A percentile compares a stretch with the other conserved stretches of the same genome.
These are phyloP conservation scores for Spisula subtruncata DNA, from an alignment of 2,888 invertebrate genomes.

Conservation along the genomic window DNA sequence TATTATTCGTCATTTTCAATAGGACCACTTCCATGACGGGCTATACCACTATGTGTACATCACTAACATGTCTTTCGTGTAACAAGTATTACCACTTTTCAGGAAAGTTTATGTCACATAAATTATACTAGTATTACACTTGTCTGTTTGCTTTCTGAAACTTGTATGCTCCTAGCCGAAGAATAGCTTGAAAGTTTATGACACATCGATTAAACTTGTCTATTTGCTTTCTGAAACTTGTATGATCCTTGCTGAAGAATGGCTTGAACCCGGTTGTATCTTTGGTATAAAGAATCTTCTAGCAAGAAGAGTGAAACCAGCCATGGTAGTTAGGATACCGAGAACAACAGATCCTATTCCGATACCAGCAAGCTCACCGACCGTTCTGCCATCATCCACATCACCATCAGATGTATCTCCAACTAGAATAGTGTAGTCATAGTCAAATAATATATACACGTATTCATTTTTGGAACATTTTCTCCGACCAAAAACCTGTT, in stretches of 20 bases:
- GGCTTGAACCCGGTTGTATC: not conserved
- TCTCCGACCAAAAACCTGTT: no score
- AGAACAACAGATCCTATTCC: not conserved
- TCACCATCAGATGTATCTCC: not conserved
- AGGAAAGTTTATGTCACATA: no score
- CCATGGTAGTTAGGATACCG: not conserved
- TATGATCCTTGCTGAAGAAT: not conserved
- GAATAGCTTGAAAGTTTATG: no score
- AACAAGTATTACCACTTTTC: no score
- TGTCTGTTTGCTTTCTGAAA: not conserved
- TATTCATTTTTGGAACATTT: no score
- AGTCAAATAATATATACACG: no score
- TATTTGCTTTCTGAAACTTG: not conserved
- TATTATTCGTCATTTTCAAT: no score
- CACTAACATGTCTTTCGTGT: no score
- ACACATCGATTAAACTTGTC: not conserved
- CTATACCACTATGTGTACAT: no score
- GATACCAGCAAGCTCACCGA: not conserved
- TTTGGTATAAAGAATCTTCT: not conserved
- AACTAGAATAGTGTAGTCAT: not conserved
- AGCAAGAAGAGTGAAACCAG: not conserved
- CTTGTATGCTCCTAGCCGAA: not conserved
- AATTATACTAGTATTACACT: no score
- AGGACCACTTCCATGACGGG: no score
- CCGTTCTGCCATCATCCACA: not conserved